Percentiles rank a stretch among this genome's conserved stretches.
Evolutionary conservation across 2,888 invertebrate species (phyloP).

Genomic region (Campopleginae sp.): DNA sequence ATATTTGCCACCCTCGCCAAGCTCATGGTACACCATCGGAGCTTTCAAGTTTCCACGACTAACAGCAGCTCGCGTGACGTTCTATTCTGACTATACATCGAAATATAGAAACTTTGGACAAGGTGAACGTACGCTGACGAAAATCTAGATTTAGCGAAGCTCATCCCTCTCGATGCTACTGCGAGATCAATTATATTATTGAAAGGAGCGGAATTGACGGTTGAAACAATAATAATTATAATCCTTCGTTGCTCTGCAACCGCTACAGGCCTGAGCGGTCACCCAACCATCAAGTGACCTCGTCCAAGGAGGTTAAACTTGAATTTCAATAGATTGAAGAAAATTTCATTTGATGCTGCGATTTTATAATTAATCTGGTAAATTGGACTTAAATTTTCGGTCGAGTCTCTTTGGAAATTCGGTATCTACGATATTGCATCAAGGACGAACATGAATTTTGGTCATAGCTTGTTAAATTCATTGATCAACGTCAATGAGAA

Average conservation of each 20-base stretch:
- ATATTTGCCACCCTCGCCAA: slow-evolving; percentile 32
- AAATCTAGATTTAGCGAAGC: neutral
- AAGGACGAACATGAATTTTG: neutral
- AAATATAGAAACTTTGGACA: neutral
- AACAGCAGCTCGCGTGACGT: slow-evolving; percentile 27
- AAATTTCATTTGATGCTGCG: neutral
- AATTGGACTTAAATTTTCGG: neutral
- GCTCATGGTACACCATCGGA: neutral
- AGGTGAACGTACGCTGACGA: neutral
- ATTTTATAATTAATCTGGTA: neutral
- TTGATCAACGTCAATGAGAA: slow-evolving; percentile 34
- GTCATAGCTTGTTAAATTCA: slow-evolving; percentile 1
- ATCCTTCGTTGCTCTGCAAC: no score
- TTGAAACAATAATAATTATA: neutral
- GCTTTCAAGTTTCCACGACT: slow-evolving; percentile 35
- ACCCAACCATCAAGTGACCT: no score
- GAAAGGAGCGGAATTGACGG: neutral
- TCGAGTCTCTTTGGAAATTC: neutral
- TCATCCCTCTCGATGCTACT: neutral
- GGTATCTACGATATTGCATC: neutral
- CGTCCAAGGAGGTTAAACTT: no score
- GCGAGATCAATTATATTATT: neutral
- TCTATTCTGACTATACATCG: neutral
- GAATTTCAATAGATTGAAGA: neutral
- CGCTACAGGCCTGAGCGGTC: no score